Conservation (phyloP, 2,113 vertebrate genomes). For the Rhagologus leucostigma region DNA sequence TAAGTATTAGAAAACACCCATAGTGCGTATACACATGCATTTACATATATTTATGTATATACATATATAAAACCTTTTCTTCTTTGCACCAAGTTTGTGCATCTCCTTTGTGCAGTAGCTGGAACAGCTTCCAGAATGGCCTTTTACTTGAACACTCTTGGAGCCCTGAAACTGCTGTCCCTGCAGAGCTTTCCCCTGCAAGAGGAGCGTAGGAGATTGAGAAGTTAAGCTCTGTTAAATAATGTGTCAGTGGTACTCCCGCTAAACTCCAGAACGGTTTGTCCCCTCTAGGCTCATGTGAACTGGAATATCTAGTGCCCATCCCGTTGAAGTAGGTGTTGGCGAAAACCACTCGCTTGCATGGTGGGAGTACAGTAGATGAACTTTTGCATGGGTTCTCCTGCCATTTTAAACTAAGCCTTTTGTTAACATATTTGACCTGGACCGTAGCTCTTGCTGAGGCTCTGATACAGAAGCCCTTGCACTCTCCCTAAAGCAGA, state of each 20-base stretch:
- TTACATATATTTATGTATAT: neutral
- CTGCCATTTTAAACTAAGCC: neutral
- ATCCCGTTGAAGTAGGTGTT: accelerated
- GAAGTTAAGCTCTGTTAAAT: neutral
- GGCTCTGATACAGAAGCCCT: accelerated
- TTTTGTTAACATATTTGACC: neutral
- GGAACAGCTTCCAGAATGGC: neutral
- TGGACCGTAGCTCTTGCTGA: neutral
- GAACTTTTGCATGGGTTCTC: neutral
- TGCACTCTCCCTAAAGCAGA: neutral
- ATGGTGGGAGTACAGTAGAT: neutral
- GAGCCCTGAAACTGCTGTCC: neutral
- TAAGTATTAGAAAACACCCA: neutral
- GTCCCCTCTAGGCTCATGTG: neutral
- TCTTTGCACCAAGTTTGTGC: neutral
- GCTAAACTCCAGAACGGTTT: neutral
- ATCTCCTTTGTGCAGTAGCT: neutral
- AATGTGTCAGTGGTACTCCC: accelerated
- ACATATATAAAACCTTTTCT: neutral
- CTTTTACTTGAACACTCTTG: neutral
- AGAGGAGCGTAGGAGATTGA: accelerated
- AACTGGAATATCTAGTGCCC: neutral
- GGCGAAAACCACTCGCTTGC: neutral
- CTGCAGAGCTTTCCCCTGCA: neutral
- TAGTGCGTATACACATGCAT: neutral